A percentile compares a stretch with the other conserved stretches of the same genome.
Conservation (phyloP, 2,797 vertebrate species). For the Pseudochirops cupreus region DNA sequence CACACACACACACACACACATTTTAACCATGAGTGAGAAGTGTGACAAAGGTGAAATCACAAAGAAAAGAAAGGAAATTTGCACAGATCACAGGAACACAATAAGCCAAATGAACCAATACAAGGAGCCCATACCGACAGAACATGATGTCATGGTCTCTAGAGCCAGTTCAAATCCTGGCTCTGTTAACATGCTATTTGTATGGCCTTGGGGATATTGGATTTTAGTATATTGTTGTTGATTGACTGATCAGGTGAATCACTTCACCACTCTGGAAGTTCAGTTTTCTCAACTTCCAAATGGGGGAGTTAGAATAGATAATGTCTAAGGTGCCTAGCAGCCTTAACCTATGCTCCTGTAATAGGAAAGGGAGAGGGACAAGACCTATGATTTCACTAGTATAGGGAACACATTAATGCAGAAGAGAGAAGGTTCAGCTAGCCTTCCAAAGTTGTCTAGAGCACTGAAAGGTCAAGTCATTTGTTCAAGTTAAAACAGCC, state of each 20-base stretch:
- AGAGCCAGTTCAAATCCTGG: neutral
- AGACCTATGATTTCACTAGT: neutral
- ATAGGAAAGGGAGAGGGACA: neutral
- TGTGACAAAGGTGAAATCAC: neutral
- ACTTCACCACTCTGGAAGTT: neutral
- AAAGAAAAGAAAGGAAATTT: constrained; percentile 22
- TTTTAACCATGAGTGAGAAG: neutral
- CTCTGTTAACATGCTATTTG: neutral
- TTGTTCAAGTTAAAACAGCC: neutral
- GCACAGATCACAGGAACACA: constrained; percentile 42
- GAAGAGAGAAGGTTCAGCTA: neutral
- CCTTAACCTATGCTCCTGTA: neutral
- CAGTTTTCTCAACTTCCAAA: neutral
- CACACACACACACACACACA: fast-evolving
- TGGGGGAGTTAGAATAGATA: neutral
- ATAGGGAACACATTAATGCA: neutral
- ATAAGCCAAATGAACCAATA: constrained; percentile 32
- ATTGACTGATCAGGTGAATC: neutral
- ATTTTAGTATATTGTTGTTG: neutral
- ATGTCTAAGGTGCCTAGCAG: neutral
- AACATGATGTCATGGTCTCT: neutral
- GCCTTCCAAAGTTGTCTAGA: neutral
- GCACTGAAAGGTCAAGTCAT: neutral
- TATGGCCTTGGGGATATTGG: neutral
- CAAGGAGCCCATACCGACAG: constrained; percentile 51